Evolutionary conservation across 92 coral and sea anemone genomes (phyloP), one percentile per base, ranked within the genome.

Genomic region (Parazoanthus swiftii): DNA sequence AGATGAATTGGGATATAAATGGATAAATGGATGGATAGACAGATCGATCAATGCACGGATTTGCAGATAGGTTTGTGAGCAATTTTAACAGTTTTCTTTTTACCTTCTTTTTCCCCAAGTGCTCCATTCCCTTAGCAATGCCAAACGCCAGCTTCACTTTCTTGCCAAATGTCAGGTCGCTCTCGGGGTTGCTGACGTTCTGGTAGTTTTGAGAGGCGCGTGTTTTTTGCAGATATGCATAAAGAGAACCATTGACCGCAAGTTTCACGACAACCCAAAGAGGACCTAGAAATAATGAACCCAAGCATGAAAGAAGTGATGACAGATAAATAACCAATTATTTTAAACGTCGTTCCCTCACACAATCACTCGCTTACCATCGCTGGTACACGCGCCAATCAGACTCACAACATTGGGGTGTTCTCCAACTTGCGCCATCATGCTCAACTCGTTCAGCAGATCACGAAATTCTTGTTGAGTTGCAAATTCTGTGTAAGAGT

Each of bases 251-350:
- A 44, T 82, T 82, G 63, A 23, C 86, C 16, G 86, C 86, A 21
- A 82, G 86, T 44, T 82, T 82, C 21, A 82, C 86, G 13, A 82
- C 76, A 15, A 82, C 39, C 86, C 86, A 82, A 36, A 82, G 56
- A 1, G 86, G 86, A 6, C 86, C 86, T 82, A 51, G 48, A 48
- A 79, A 25, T 15, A 63, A 63, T 7, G 21, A 63, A 63, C 4
- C 66, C 2, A 58, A 58, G 2, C 66, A 1, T 3, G 21, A 58
- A 58, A 15, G 20, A 20, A 58, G 9, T 58, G 23, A 14, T 58
- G 66, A 58, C 1, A 56, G 9, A 58, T 58, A 15, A 58, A 51
- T 51, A 51, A 14, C 15, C 58, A 51, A 51, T 14, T 51, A 51
- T 51, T 51, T 51, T 14, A 8, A 51, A 51, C 58, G 50, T 46